A percentile compares a stretch with the other conserved stretches of the same genome.
phyloP scores from a whole-genome alignment of 2,113 vertebrate species.

The Rhinoderma darwinii region DNA sequence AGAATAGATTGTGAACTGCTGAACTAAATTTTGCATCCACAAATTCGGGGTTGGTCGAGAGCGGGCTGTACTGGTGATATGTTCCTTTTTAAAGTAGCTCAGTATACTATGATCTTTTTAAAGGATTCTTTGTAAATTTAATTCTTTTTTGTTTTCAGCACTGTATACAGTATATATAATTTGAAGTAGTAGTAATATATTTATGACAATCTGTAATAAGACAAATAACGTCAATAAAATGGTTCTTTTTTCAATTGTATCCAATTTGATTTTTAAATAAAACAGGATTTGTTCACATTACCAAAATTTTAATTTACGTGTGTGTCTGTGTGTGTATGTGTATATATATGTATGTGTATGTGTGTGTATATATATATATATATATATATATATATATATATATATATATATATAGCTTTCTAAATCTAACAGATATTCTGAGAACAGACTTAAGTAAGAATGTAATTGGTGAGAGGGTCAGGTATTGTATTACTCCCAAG shows the following conservation, averaged over 20 bases:
- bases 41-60: background rate
- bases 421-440: no score
- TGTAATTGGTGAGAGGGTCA: no score
- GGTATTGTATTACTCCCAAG: no score
- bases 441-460: no score
- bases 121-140: background rate
- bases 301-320: background rate
- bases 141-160: background rate
- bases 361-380: no score
- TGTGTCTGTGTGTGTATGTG: no score
- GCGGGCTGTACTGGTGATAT: background rate
- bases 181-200: conserved; percentile 8
- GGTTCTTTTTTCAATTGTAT: background rate
- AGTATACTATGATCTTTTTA: background rate
- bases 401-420: no score
- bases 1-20: no score
- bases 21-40: background rate
- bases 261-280: background rate
- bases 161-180: background rate
- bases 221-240: background rate
- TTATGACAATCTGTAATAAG: background rate
- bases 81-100: background rate
- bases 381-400: no score
- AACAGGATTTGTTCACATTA: background rate
- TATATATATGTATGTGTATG: no score